Evolutionary conservation across 2,888 invertebrate genomes (phyloP).

Genomic region (Morpho helenor): DNA sequence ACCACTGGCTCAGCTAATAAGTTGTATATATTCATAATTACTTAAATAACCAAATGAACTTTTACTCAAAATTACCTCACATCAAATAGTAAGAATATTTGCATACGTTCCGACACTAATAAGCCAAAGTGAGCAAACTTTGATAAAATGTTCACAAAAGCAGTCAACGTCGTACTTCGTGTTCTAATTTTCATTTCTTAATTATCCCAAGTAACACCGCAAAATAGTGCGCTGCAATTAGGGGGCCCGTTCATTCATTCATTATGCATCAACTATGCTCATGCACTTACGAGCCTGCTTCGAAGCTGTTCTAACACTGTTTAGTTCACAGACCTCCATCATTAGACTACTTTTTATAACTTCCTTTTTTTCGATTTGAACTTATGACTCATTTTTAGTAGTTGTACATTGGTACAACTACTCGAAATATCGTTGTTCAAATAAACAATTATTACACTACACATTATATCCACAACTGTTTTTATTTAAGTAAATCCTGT

Average conservation of each 20-base stretch:
- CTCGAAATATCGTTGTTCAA: no score
- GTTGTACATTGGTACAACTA: no score
- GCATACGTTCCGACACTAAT: constrained; percentile 4
- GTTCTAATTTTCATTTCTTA: constrained; percentile 42
- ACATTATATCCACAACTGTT: no score
- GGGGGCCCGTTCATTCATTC: constrained; percentile 36
- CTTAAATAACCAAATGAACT: no score
- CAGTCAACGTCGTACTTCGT: constrained; percentile 28
- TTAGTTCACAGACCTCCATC: not conserved
- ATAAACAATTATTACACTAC: no score
- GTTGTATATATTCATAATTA: no score
- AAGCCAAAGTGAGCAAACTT: constrained; percentile 12
- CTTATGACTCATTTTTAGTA: no score
- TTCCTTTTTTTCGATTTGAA: not conserved
- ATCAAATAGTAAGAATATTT: constrained; percentile 5
- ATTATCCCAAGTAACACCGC: constrained; percentile 51
- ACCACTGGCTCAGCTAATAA: no score
- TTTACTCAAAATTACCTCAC: not conserved
- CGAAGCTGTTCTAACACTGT: constrained; percentile 3
- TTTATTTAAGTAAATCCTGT: no score
- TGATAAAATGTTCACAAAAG: constrained; percentile 24
- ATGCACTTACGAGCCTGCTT: constrained; percentile 5
- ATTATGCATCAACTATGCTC: constrained; percentile 15
- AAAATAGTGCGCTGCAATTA: constrained; percentile 49
- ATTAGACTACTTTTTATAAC: constrained; percentile 5